These are phyloP conservation scores for Fistularia commersonii DNA, from an alignment of 2,797 vertebrate species.

Conservation along the genomic window DNA sequence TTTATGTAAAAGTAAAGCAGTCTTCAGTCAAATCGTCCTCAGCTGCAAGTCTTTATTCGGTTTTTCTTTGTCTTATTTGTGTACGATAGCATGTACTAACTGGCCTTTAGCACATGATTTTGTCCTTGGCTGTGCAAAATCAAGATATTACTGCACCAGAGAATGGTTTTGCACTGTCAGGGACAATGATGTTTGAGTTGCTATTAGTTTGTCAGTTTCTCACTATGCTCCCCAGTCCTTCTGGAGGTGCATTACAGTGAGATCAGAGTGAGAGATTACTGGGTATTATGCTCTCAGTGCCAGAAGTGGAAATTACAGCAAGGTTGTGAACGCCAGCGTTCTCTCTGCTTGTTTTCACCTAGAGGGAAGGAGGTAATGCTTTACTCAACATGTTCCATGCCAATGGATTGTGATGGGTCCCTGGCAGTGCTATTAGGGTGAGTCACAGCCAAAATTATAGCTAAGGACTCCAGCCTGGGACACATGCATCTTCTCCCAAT, in stretches of 20 bases:
- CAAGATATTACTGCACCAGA: slow-evolving; percentile 5
- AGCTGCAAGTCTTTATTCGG: slow-evolving; percentile 6
- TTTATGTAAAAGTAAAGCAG: slow-evolving; percentile 25
- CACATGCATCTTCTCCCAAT: slow-evolving; percentile 59
- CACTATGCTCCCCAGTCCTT: slow-evolving; percentile 29
- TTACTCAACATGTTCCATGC: slow-evolving; percentile 57
- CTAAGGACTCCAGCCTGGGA: slow-evolving; percentile 32
- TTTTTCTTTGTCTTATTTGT: neutral
- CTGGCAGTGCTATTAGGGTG: slow-evolving; percentile 54
- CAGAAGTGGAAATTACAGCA: slow-evolving; percentile 65
- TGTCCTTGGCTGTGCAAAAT: slow-evolving; percentile 4
- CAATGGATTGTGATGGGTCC: slow-evolving; percentile 55
- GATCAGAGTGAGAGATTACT: slow-evolving; percentile 63
- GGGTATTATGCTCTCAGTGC: slow-evolving; percentile 62
- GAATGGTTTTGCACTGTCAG: slow-evolving; percentile 34
- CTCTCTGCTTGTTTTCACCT: slow-evolving; percentile 58
- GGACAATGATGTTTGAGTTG: slow-evolving; percentile 42
- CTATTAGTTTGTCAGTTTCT: slow-evolving; percentile 50
- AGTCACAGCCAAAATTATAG: slow-evolving; percentile 58
- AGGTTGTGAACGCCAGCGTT: slow-evolving; percentile 55
- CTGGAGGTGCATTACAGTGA: slow-evolving; percentile 50
- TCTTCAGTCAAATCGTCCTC: slow-evolving; percentile 14
- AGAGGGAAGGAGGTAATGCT: slow-evolving; percentile 51
- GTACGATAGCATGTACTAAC: too few relatives aligned
- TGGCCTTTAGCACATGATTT: neutral